Percentiles rank a stretch among this genome's conserved stretches.
These are phyloP conservation scores for Microplitis deprimator DNA, from an alignment of 2,888 invertebrate species.

Conservation along the genomic window DNA sequence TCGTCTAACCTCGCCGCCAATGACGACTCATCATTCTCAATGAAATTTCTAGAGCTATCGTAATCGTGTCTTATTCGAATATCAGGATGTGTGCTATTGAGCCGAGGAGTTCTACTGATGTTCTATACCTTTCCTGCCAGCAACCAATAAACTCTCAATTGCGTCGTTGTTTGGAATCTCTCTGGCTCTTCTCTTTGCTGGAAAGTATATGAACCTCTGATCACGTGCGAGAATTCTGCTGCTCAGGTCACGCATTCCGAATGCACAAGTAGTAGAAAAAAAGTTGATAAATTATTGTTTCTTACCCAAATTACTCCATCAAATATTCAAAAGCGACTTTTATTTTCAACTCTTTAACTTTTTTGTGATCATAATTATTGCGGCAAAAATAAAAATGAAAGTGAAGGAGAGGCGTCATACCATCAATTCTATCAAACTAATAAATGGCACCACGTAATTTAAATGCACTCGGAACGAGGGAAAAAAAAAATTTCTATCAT, in stretches of 20 bases:
- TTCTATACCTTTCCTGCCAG: neutral
- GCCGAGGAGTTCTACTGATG: neutral
- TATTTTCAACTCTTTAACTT: too few species aligned
- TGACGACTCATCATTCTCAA: constrained; percentile 17
- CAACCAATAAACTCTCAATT: constrained; percentile 1
- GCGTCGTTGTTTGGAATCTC: neutral
- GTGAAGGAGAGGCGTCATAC: too few species aligned
- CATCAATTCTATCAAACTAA: too few species aligned
- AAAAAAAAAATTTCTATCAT: neutral
- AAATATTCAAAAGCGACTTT: too few species aligned
- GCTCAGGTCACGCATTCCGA: neutral
- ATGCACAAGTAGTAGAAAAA: neutral
- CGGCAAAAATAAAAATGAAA: too few species aligned
- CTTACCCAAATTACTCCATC: neutral
- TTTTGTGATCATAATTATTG: too few species aligned
- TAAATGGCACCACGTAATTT: neutral
- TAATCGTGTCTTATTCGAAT: neutral
- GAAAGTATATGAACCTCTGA: neutral
- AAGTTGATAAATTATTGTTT: neutral
- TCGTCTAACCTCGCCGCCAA: constrained; percentile 9
- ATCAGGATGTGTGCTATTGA: neutral
- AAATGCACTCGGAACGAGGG: neutral
- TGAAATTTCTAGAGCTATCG: constrained; percentile 28
- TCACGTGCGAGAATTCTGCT: neutral
- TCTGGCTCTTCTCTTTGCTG: neutral